Percentiles rank a stretch among this genome's conserved stretches.
Evolutionary conservation across 2,113 vertebrate genomes (phyloP).

Genomic region (Elephantulus edwardii): DNA sequence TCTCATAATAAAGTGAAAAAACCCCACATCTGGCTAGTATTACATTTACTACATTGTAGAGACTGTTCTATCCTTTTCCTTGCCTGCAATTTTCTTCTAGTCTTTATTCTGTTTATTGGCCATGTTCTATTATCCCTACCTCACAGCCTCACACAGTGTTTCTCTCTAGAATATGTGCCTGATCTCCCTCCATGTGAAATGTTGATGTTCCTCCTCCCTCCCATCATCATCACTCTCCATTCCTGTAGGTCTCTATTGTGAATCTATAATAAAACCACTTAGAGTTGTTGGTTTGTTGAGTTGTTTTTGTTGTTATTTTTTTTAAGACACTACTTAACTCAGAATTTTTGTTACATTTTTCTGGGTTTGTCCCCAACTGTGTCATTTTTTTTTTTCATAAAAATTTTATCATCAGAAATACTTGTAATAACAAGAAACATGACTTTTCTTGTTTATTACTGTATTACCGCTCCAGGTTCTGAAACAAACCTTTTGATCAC

Average conservation of each 20-base stretch:
- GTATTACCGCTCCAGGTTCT: background rate
- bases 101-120: too few relatives aligned
- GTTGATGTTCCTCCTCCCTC: background rate
- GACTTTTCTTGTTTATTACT: background rate
- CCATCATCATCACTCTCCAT: background rate
- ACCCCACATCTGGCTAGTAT: background rate
- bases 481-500: background rate
- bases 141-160: too few relatives aligned
- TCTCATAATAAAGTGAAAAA: too few relatives aligned
- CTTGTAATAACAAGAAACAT: background rate
- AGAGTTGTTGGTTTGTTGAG: too few relatives aligned
- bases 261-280: background rate
- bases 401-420: background rate
- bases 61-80: fast-evolving
- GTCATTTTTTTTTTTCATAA: background rate
- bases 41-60: fast-evolving
- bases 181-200: background rate
- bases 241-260: fast-evolving
- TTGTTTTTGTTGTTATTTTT: too few relatives aligned
- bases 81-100: too few relatives aligned
- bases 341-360: background rate
- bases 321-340: too few relatives aligned
- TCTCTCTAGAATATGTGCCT: background rate
- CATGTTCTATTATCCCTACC: too few relatives aligned
- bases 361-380: background rate